phyloP scores from a whole-genome alignment of 1,140 invertebrate species.

The Leptopilina clavipes region DNA sequence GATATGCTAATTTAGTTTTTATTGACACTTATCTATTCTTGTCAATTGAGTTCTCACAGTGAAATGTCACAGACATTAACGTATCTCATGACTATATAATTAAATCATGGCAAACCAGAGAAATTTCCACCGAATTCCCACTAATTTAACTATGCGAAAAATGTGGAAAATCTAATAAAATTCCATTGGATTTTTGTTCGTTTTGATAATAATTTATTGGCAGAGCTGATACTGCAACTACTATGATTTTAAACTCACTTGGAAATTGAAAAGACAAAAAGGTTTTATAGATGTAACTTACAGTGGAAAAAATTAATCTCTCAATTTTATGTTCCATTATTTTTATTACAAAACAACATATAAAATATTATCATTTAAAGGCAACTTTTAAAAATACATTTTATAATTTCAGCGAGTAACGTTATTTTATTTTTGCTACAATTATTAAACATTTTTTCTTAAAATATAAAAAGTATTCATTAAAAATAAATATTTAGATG shows the following conservation, averaged over 20 bases:
- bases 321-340: too few relatives aligned
- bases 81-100: background rate
- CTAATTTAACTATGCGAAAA: conserved; percentile 16
- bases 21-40: conserved; percentile 7
- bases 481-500: too few relatives aligned
- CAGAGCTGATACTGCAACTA: conserved; percentile 6
- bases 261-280: too few relatives aligned
- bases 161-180: conserved; percentile 8
- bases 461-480: too few relatives aligned
- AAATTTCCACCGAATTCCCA: background rate
- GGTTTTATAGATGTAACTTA: too few relatives aligned
- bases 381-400: too few relatives aligned
- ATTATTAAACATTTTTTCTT: too few relatives aligned
- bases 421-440: too few relatives aligned
- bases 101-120: background rate
- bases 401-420: too few relatives aligned
- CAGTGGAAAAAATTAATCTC: too few relatives aligned
- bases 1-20: conserved; percentile 2
- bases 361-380: too few relatives aligned
- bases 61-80: conserved; percentile 5
- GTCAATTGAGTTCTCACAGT: background rate
- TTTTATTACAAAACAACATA: too few relatives aligned
- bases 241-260: background rate
- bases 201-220: conserved; percentile 8
- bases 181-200: background rate